Conservation (phyloP, 2,888 invertebrate species). For the Caenorhabditis sp. region DNA sequence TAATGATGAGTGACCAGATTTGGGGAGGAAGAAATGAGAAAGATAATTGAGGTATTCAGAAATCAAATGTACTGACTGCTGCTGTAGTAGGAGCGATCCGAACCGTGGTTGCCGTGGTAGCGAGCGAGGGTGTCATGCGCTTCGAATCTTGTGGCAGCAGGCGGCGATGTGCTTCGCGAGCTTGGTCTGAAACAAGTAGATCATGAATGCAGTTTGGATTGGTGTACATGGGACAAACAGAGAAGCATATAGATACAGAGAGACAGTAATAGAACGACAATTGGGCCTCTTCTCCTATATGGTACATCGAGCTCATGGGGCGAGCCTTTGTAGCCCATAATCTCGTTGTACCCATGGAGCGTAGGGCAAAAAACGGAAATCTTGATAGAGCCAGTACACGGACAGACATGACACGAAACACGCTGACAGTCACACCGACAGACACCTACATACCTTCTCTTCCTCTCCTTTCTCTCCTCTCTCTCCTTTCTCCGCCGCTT, state of each 20-base stretch:
- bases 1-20: slow-evolving; percentile 15
- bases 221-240: background rate
- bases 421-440: background rate
- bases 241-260: background rate
- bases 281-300: too few species aligned
- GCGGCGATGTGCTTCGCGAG: slow-evolving; percentile 14
- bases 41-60: background rate
- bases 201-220: too few species aligned
- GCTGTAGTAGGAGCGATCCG: slow-evolving; percentile 17
- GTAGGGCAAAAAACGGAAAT: too few species aligned
- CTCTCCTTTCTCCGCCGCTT: slow-evolving; percentile 23
- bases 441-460: slow-evolving; percentile 8
- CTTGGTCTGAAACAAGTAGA: slow-evolving; percentile 7
- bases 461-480: slow-evolving; percentile 20
- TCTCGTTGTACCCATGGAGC: too few species aligned
- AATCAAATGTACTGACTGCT: slow-evolving; percentile 40
- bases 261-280: too few species aligned
- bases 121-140: slow-evolving; percentile 46
- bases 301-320: too few species aligned
- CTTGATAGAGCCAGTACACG: too few species aligned
- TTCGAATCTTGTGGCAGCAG: slow-evolving; percentile 3
- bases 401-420: too few species aligned
- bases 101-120: slow-evolving; percentile 21
- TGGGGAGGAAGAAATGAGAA: background rate
- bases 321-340: too few species aligned